These are phyloP conservation scores for Murina feae DNA, from an alignment of 2,113 vertebrate genomes.

Conservation along the genomic window DNA sequence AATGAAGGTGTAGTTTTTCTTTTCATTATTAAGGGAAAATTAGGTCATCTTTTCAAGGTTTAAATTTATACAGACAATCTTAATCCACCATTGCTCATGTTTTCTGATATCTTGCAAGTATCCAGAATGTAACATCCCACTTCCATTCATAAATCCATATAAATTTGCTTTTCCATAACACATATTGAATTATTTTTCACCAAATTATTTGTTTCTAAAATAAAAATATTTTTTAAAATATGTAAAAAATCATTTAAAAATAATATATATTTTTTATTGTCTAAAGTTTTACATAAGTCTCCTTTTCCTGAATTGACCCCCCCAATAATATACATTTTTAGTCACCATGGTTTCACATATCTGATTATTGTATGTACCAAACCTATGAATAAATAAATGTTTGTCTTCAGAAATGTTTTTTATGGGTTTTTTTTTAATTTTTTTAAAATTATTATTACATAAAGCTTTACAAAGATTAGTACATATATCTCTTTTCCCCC, in stretches of 20 bases:
- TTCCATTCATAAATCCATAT: not conserved
- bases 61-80: not conserved
- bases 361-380: not conserved
- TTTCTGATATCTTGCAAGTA: not conserved
- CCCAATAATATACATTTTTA: not conserved
- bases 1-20: not conserved
- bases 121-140: not conserved
- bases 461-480: too few relatives aligned
- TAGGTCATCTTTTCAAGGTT: not conserved
- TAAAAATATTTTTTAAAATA: not conserved
- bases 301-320: too few relatives aligned
- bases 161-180: not conserved
- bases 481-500: too few relatives aligned
- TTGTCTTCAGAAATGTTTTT: not conserved
- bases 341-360: not conserved
- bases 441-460: too few relatives aligned
- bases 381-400: not conserved
- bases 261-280: not conserved
- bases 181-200: not conserved
- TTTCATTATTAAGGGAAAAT: not conserved
- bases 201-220: not conserved
- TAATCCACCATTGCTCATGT: not conserved
- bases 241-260: not conserved
- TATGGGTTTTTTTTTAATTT: conserved; percentile 32
- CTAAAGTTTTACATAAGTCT: too few relatives aligned